phyloP scores from a whole-genome alignment of 2,113 vertebrate species.

The Lipophrys pholis region DNA sequence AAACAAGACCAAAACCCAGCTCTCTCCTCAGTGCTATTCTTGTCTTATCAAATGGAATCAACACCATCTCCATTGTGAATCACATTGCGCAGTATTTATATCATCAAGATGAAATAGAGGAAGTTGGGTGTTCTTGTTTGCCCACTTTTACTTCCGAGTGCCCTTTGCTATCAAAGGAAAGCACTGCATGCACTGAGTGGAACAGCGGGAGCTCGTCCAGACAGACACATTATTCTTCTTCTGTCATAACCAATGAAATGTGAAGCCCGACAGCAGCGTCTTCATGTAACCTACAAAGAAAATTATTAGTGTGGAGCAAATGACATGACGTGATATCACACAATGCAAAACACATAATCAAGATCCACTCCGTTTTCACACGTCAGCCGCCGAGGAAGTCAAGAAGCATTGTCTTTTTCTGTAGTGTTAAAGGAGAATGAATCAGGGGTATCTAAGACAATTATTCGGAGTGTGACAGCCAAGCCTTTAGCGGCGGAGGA shows the following conservation, averaged over 20 bases:
- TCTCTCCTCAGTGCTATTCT: slow-evolving; percentile 21
- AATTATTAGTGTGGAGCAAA: slow-evolving; percentile 47
- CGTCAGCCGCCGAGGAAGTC: slow-evolving; percentile 66
- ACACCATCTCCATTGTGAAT: slow-evolving; percentile 56
- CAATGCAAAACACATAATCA: slow-evolving; percentile 61
- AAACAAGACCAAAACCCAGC: slow-evolving; percentile 33
- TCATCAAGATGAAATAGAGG: slow-evolving; percentile 50
- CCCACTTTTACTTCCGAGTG: slow-evolving; percentile 51
- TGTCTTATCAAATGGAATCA: slow-evolving; percentile 49
- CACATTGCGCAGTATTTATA: slow-evolving; percentile 34
- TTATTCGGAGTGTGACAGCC: slow-evolving; percentile 72
- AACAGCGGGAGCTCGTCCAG: slow-evolving; percentile 49
- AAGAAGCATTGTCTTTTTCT: slow-evolving; percentile 37
- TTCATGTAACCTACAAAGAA: slow-evolving; percentile 28
- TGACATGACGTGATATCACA: slow-evolving; percentile 25
- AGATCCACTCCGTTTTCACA: slow-evolving; percentile 60
- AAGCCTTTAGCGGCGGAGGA: slow-evolving; percentile 25
- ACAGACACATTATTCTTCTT: slow-evolving; percentile 48
- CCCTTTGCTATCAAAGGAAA: slow-evolving; percentile 62
- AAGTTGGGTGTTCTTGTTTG: slow-evolving; percentile 62
- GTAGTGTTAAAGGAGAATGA: slow-evolving; percentile 54
- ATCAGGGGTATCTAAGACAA: slow-evolving; percentile 66
- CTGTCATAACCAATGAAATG: slow-evolving; percentile 66
- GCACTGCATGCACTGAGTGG: slow-evolving; percentile 31
- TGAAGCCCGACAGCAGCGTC: slow-evolving; percentile 56